These are phyloP conservation scores for Perdita meconis DNA, from an alignment of 2,888 invertebrate genomes.

Conservation along the genomic window DNA sequence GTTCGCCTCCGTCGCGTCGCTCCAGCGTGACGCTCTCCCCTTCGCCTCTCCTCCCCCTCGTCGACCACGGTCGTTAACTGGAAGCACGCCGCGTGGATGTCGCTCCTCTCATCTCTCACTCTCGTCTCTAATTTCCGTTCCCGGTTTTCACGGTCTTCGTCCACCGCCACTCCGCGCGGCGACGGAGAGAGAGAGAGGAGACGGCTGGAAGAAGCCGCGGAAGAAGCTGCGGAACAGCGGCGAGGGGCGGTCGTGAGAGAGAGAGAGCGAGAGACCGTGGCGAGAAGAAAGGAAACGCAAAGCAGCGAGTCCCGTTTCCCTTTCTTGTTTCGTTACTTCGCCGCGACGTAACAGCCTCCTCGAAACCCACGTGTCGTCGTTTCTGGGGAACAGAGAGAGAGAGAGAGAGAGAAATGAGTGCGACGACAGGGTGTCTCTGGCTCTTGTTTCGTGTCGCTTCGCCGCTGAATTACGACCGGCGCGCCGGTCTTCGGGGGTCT, in stretches of 20 bases:
- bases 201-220: no score
- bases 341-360: slow-evolving; percentile 54
- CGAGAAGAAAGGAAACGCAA: slow-evolving; percentile 26
- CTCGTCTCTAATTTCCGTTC: background rate
- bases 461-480: background rate
- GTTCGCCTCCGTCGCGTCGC: background rate
- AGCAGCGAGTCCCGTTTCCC: slow-evolving; percentile 42
- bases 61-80: slow-evolving; percentile 21
- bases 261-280: background rate
- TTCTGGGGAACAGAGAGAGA: slow-evolving; percentile 54
- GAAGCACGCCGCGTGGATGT: slow-evolving; percentile 24
- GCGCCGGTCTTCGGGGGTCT: background rate
- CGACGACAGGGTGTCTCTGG: background rate
- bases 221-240: no score
- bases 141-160: background rate
- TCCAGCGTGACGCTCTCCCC: background rate
- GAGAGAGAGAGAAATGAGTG: slow-evolving; percentile 6
- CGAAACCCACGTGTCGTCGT: slow-evolving; percentile 60
- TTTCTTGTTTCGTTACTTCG: slow-evolving; percentile 43
- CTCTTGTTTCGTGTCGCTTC: background rate
- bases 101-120: background rate
- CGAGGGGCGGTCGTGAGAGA: no score
- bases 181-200: slow-evolving; percentile 17
- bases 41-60: slow-evolving; percentile 1
- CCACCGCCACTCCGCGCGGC: background rate